A percentile compares a stretch with the other conserved stretches of the same genome.
Evolutionary conservation across 2,888 invertebrate genomes (phyloP).

Genomic region (Isoperla grammatica): DNA sequence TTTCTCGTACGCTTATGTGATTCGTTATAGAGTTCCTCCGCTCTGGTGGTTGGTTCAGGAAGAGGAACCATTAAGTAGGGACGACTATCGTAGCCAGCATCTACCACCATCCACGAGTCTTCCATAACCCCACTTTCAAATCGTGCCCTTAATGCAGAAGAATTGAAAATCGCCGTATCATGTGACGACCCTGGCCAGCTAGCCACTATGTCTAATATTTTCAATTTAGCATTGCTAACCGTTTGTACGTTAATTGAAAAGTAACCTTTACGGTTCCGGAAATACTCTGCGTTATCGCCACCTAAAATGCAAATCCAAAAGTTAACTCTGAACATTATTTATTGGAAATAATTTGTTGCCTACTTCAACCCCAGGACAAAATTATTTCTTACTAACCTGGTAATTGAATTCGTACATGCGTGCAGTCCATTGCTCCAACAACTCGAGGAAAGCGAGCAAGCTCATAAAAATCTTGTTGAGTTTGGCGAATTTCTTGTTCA

Average conservation of each 20-base stretch:
- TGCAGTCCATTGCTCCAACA: conserved; percentile 16
- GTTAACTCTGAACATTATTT: conserved; percentile 19
- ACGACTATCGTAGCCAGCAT: not conserved
- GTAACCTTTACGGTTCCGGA: conserved; percentile 18
- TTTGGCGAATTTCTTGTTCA: not conserved
- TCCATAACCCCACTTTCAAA: conserved; percentile 15
- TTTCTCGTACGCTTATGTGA: conserved; percentile 3
- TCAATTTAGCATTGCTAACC: conserved; percentile 10
- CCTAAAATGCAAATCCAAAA: conserved; percentile 2
- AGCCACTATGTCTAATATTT: conserved; percentile 16
- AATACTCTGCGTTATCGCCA: conserved; percentile 11
- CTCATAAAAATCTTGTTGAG: conserved; percentile 5
- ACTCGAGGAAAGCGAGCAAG: conserved; percentile 18
- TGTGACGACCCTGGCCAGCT: conserved; percentile 20
- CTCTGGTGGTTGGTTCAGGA: not conserved
- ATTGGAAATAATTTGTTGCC: too few relatives aligned
- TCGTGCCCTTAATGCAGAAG: not conserved
- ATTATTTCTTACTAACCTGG: conserved; percentile 14
- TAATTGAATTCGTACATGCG: conserved; percentile 14
- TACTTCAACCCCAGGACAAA: not conserved
- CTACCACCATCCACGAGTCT: conserved; percentile 22
- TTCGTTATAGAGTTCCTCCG: conserved; percentile 15
- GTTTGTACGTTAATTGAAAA: conserved; percentile 23
- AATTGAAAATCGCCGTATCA: conserved; percentile 17
- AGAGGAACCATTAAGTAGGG: not conserved